Conservation (phyloP, 2,888 invertebrate genomes). For the Diarsia mendica region DNA sequence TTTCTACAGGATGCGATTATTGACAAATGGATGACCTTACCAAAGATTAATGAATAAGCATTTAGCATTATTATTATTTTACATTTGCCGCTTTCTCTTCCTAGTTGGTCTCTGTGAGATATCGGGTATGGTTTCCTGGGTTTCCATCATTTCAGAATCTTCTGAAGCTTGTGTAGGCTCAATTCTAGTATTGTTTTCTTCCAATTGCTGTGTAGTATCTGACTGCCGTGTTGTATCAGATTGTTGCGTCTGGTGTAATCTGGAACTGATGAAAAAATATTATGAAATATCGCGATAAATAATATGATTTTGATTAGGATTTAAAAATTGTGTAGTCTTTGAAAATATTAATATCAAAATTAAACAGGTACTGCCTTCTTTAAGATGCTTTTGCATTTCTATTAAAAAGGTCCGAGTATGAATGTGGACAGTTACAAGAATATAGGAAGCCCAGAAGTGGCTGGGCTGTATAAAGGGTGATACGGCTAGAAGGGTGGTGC, state of each 20-base stretch:
- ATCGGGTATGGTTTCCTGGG: constrained; percentile 77
- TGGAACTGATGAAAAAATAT: constrained; percentile 72
- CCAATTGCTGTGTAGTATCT: constrained; percentile 64
- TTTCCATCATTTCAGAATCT: constrained; percentile 65
- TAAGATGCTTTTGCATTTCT: neutral
- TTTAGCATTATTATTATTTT: constrained; percentile 40
- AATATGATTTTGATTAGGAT: neutral
- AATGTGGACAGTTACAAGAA: neutral
- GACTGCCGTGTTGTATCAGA: constrained; percentile 60
- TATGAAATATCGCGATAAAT: neutral
- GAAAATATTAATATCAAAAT: neutral
- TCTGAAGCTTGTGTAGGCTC: constrained; percentile 40
- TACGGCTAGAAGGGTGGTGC: neutral
- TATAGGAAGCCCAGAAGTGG: neutral
- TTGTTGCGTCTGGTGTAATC: constrained; percentile 72
- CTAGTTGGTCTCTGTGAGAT: constrained; percentile 78
- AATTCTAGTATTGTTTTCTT: constrained; percentile 49
- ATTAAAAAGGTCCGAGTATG: neutral
- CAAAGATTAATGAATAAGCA: constrained; percentile 32
- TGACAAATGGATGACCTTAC: constrained; percentile 40
- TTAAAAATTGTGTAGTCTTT: too few relatives aligned
- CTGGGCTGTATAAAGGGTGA: neutral
- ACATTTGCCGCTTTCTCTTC: constrained; percentile 76
- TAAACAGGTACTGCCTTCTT: neutral
- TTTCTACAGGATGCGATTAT: constrained; percentile 28